Base-by-base conservation (phyloP, 1,140 invertebrate genomes). In the Atta cephalotes region DNA sequence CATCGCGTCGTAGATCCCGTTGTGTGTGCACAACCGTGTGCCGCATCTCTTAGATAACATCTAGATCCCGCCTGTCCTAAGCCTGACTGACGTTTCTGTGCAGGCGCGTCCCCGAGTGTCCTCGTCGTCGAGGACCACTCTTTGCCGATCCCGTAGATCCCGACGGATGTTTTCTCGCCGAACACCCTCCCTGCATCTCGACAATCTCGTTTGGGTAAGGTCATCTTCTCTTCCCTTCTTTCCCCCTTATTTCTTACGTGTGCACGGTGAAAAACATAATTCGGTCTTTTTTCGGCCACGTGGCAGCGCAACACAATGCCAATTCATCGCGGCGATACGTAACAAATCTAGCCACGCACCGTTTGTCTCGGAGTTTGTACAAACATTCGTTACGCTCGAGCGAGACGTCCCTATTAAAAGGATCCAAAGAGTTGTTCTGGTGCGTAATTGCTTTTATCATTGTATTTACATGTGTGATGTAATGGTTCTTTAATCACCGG, bases 41-140 rank as follows among this genome's bases (percentile, higher is more conserved):
- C 74, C 85, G 87, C 74, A 60, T 88, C 86, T 88, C 90, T 66
- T 51, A 91, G 90, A 91, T 91, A 90, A 87, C 89, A 91, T 91
- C 91, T 92, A 88, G 90, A 92, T 93, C 92, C 91, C 21, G 53
- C 85, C 87, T 85, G 76, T 62, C 62, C 85, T 94, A 95, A 95
- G 92, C 92, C 92, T 94, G 94, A 95, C 78, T 94, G 94, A 95
- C 93, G 92, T 93, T 94, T 94, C 92, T 92, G 90, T 93, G 76
- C 91, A 92, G 87, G 85, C 90, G 78, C 39, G 58, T 79, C 49
- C 31, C 76, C 72, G 89, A 80, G 78, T 92, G 86, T 92, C 88
- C 85, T 87, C 74, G 80, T 87, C 89, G 49, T 85, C 87, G 85
- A 87, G 88, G 72, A 78, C 70, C 89, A 88, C 89, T 85, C 39